Conservation (phyloP, 2,888 invertebrate species). For the Chalcis sispes region DNA sequence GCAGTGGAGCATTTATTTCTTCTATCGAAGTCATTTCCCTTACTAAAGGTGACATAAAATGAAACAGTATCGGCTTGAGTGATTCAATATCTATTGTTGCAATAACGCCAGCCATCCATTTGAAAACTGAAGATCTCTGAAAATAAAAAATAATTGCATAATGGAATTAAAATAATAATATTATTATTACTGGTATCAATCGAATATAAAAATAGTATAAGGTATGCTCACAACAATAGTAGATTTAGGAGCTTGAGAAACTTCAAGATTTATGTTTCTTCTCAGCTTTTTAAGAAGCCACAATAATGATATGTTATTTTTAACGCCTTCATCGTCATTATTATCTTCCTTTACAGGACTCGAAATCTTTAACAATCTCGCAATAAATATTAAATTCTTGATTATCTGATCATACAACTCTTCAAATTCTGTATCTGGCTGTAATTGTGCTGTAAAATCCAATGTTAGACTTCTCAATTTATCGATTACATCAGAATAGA, state of each 20-base stretch:
- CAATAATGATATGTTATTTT: conserved; percentile 79
- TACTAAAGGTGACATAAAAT: conserved; percentile 86
- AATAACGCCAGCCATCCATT: conserved; percentile 87
- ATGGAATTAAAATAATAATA: conserved; percentile 34
- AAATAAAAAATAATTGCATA: conserved; percentile 66
- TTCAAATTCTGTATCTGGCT: conserved; percentile 81
- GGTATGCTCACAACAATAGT: conserved; percentile 82
- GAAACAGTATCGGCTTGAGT: conserved; percentile 80
- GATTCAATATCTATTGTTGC: conserved; percentile 81
- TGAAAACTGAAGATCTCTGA: conserved; percentile 88
- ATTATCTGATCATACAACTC: conserved; percentile 86
- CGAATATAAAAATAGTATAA: not conserved
- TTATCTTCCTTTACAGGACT: conserved; percentile 68
- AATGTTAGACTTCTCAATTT: conserved; percentile 83
- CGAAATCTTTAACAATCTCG: conserved; percentile 81
- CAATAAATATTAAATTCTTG: conserved; percentile 83
- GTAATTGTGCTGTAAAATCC: conserved; percentile 86
- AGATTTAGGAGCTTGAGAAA: conserved; percentile 83
- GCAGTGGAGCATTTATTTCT: conserved; percentile 81
- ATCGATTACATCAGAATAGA: conserved; percentile 81
- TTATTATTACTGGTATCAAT: not conserved
- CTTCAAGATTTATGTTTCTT: conserved; percentile 87
- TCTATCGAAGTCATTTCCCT: conserved; percentile 87
- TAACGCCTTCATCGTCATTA: conserved; percentile 60
- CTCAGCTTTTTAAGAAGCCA: conserved; percentile 88